Percentiles rank a stretch among this genome's conserved stretches.
Conservation (phyloP, 1,140 invertebrate genomes). For the Acyrthosiphon pisum region DNA sequence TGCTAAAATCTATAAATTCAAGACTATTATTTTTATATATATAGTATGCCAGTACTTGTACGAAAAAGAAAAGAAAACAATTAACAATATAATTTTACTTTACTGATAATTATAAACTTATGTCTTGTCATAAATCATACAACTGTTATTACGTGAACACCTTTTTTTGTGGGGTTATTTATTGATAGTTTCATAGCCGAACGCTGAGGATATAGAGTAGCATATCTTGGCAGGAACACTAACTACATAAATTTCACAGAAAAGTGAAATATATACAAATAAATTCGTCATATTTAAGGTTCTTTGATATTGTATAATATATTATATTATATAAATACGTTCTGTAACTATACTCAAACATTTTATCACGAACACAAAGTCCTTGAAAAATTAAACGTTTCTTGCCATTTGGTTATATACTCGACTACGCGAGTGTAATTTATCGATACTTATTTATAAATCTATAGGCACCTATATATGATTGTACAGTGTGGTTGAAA, state of each 20-base stretch:
- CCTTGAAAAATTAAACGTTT: not conserved
- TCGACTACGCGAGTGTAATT: not conserved
- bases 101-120: not conserved
- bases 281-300: not conserved
- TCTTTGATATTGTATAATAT: not conserved
- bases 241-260: not conserved
- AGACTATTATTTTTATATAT: too few relatives aligned
- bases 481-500: not conserved
- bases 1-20: too few relatives aligned
- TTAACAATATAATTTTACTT: not conserved
- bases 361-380: not conserved
- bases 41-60: too few relatives aligned
- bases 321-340: not conserved
- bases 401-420: not conserved
- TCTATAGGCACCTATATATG: not conserved
- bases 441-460: not conserved
- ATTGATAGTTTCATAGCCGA: not conserved
- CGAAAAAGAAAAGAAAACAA: not conserved
- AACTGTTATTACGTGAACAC: not conserved
- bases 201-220: too few relatives aligned
- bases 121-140: not conserved
- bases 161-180: not conserved
- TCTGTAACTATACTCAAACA: not conserved
- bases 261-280: conserved; percentile 4
- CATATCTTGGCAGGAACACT: not conserved